These are phyloP conservation scores for Leptopilina clavipes DNA, from an alignment of 1,140 invertebrate species.

Conservation along the genomic window DNA sequence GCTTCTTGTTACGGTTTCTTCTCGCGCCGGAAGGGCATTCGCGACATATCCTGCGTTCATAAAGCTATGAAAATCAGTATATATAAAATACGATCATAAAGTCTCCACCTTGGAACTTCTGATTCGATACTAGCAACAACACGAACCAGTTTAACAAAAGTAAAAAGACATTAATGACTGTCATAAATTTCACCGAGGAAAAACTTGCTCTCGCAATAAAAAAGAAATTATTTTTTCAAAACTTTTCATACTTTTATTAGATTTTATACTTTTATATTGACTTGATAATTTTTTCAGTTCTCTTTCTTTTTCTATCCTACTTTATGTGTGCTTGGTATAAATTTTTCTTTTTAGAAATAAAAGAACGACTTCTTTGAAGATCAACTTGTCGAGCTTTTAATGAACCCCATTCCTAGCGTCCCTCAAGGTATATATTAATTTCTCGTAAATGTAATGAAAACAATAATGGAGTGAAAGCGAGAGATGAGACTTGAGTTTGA, in stretches of 20 bases:
- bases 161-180: not conserved
- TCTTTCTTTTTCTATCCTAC: too few relatives aligned
- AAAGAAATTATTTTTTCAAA: not conserved
- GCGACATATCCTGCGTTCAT: constrained; percentile 5
- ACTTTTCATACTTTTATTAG: not conserved
- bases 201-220: not conserved
- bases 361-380: not conserved
- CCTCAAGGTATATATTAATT: constrained; percentile 16
- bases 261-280: too few relatives aligned
- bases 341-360: not conserved
- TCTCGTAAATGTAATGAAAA: constrained; percentile 14
- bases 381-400: constrained; percentile 1
- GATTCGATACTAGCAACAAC: not conserved
- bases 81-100: constrained; percentile 19
- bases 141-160: not conserved
- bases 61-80: constrained; percentile 4
- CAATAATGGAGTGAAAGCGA: constrained; percentile 11
- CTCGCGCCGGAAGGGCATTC: not conserved
- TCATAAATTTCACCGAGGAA: not conserved
- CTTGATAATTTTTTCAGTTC: too few relatives aligned
- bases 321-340: too few relatives aligned
- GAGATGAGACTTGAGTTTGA: not conserved
- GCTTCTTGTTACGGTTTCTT: constrained; percentile 17
- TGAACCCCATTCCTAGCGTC: not conserved
- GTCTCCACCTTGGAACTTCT: not conserved